Evolutionary conservation across 2,797 vertebrate genomes (phyloP), one percentile per base, ranked within the genome.

Genomic region (Bradypus variegatus): DNA sequence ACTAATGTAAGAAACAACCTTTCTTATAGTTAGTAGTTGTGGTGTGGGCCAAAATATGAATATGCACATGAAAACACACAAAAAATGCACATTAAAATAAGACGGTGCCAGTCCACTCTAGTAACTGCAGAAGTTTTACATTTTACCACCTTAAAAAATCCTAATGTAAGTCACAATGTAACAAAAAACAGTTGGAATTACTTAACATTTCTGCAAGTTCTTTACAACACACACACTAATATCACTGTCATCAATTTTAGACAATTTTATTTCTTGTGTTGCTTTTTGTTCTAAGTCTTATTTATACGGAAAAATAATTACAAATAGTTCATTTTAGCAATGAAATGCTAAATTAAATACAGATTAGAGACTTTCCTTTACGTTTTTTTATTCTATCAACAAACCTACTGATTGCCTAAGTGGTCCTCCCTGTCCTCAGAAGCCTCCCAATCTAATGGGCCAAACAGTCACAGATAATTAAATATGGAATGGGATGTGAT

Each of bases 261-360:
- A 86, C 58, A 87, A 84, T 85, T 70, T 53, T 31, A 33, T 58
- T 53, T 84, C 83, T 90, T 83, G 41, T 50, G 79, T 58, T 78
- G 50, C 25, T 21, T 89, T 75, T 82, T 92, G 48, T 83, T 79
- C 55, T 53, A 83, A 87, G 16, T 78, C 38, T 53, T 92, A 92
- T n/a, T 62, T 86, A 38, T 19, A 82, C 25, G 16, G n/a, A 75
- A 92, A 84, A 55, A 82, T 62, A n/a, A 85, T 27, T 83, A 90
- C 29, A 92, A 83, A 78, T 80, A 85, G 75, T 82, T 86, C 25
- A 18, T 65, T 73, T 87, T 65, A 77, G 45, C 72, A 92, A n/a
- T n/a, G n/a, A n/a, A n/a, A n/a, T n/a, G n/a, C n/a, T n/a, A n/a
- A n/a, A n/a, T n/a, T n/a, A n/a, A n/a, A n/a, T n/a, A 72, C 6